Evolutionary conservation across 2,113 vertebrate genomes (phyloP).

Genomic region (Pitta sordida): DNA sequence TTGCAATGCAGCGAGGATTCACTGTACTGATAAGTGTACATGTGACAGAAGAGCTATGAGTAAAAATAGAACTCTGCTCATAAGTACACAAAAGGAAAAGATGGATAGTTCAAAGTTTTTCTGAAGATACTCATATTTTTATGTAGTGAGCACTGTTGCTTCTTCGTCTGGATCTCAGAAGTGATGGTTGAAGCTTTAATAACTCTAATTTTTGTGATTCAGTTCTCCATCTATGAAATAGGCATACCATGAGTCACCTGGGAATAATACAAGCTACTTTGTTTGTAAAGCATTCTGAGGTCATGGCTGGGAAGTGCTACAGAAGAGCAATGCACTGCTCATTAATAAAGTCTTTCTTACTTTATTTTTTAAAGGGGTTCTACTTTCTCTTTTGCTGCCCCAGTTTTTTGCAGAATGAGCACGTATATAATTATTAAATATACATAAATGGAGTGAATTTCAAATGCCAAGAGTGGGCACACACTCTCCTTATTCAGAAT

Average conservation of each 20-base stretch:
- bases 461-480: slow-evolving; percentile 39
- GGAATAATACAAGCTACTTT: neutral
- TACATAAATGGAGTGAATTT: slow-evolving; percentile 44
- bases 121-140: neutral
- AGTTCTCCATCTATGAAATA: neutral
- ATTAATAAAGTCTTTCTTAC: neutral
- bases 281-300: neutral
- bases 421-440: slow-evolving; percentile 43
- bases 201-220: neutral
- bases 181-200: neutral
- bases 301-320: neutral
- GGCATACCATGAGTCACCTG: neutral
- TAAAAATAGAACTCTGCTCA: neutral
- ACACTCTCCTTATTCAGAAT: slow-evolving; percentile 40
- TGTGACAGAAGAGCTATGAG: neutral
- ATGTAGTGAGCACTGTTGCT: neutral
- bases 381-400: neutral
- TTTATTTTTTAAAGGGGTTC: neutral
- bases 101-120: neutral
- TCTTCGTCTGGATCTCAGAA: neutral
- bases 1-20: too few species aligned
- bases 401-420: neutral
- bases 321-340: neutral
- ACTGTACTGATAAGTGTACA: neutral
- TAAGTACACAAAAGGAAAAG: neutral